phyloP scores from a whole-genome alignment of 2,797 vertebrate genomes.

The Allenopithecus nigroviridis region DNA sequence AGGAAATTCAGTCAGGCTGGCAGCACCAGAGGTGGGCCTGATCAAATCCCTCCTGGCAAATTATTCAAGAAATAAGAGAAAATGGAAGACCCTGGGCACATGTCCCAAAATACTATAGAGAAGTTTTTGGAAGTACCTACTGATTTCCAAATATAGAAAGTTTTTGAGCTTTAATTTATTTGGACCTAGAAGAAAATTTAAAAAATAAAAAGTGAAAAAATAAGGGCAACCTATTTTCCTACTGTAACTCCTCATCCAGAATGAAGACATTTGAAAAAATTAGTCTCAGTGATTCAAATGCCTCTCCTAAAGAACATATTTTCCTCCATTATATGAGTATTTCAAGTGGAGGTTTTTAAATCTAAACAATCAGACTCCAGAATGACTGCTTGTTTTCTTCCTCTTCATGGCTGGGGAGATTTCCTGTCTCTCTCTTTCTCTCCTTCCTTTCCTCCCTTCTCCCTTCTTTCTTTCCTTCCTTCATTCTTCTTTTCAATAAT shows the following conservation, averaged over 20 bases:
- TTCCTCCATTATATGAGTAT: neutral
- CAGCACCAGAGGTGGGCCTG: conserved; percentile 36
- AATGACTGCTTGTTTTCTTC: neutral
- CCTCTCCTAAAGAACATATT: neutral
- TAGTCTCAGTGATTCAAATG: neutral
- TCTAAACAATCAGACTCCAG: neutral
- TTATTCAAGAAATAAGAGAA: conserved; percentile 29
- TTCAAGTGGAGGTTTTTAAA: neutral
- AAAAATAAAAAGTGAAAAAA: neutral
- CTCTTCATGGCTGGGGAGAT: neutral
- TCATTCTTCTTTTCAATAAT: neutral
- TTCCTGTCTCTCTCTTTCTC: neutral
- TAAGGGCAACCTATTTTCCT: neutral
- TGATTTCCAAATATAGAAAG: conserved; percentile 49
- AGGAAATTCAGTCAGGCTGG: conserved; percentile 66
- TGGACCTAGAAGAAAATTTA: conserved; percentile 13
- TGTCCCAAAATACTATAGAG: neutral
- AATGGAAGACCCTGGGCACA: conserved; percentile 8
- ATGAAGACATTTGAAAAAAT: neutral
- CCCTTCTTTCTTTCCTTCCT: neutral
- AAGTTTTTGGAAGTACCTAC: conserved; percentile 8
- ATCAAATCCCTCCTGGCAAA: conserved; percentile 13
- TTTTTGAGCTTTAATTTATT: conserved; percentile 60
- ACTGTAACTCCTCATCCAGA: neutral
- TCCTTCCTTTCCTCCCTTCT: neutral